Base-by-base conservation (phyloP, 2,113 vertebrate species). In the Pseudonaja textilis region DNA sequence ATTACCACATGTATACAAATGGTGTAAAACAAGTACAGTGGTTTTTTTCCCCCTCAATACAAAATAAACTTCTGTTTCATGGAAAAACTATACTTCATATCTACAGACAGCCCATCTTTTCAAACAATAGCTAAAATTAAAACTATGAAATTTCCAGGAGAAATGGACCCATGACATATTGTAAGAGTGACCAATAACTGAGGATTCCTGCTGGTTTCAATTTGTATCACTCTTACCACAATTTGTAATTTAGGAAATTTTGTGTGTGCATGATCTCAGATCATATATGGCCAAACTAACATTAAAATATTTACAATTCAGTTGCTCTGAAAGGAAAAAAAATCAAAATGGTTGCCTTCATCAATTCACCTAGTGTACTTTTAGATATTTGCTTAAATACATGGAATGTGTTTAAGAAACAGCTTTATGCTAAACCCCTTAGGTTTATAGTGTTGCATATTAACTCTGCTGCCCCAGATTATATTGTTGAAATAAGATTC, bases 1-100 rank as follows among this genome's bases (percentile, higher is more conserved):
- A 97, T 98, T 97, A 98, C 98, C 98, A 98, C 98, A 98, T 98
- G 98, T 98, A 98, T 99, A 99, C 98, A 99, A 99, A 99, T 98
- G 98, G 98, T 99, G 98, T 98, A 98, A 98, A 99, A 98, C 98
- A 98, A 98, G 97, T 98, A 98, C 98, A 98, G 98, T 98, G 98
- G 98, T 98, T 98, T 98, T 98, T 98, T 98, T n/a, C 34, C 47
- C 52, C 47, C 90, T 52, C 92, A 98, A 98, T 99, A 99, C 98
- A 99, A 99, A 99, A 98, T 98, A 98, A 98, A 98, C 97, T 98
- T 98, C 97, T 98, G 97, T 98, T 97, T 98, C 98, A 98, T 98
- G 97, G 98, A 97, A 98, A 98, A 97, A 97, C 97, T 98, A 98
- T 98, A 98, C 97, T 98, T 98, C 97, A 95, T 98, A 98, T 98